Evolutionary conservation across 2,113 vertebrate species (phyloP).

Genomic region (Promerops cafer): DNA sequence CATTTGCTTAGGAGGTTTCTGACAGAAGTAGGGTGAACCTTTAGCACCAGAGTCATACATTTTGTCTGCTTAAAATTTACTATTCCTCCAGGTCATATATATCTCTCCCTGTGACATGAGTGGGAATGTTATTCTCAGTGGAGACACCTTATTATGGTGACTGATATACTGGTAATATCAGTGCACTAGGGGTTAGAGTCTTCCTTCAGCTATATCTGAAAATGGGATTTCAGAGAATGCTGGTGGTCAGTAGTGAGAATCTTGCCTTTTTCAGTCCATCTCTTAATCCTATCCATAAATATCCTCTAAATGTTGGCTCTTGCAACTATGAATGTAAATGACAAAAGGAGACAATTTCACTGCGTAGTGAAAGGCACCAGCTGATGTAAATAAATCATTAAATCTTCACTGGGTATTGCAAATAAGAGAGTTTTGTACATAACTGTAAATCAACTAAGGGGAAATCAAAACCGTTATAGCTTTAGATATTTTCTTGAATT

Average conservation of each 20-base stretch:
- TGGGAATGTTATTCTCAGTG: not conserved
- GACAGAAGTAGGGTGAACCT: not conserved
- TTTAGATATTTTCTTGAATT: conserved; percentile 1
- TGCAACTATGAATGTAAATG: not conserved
- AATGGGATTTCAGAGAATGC: not conserved
- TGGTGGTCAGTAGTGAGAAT: not conserved
- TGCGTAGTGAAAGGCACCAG: not conserved
- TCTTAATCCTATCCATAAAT: not conserved
- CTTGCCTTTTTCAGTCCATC: not conserved
- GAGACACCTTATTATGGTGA: not conserved
- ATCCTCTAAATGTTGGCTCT: not conserved
- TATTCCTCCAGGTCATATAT: not conserved
- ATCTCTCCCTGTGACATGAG: not conserved
- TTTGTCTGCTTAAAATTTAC: not conserved
- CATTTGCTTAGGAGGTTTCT: not conserved
- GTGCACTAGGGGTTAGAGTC: not conserved
- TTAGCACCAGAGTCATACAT: not conserved
- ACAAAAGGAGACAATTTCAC: not conserved
- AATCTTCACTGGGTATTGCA: not conserved
- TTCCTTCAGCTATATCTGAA: not conserved
- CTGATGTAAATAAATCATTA: conserved; percentile 20
- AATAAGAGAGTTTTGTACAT: not conserved
- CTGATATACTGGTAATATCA: not conserved
- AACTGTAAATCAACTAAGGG: conserved; percentile 4
- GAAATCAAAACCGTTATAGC: not conserved